Evolutionary conservation across 2,797 vertebrate genomes (phyloP).

Genomic region (Buphagus erythrorhynchus): DNA sequence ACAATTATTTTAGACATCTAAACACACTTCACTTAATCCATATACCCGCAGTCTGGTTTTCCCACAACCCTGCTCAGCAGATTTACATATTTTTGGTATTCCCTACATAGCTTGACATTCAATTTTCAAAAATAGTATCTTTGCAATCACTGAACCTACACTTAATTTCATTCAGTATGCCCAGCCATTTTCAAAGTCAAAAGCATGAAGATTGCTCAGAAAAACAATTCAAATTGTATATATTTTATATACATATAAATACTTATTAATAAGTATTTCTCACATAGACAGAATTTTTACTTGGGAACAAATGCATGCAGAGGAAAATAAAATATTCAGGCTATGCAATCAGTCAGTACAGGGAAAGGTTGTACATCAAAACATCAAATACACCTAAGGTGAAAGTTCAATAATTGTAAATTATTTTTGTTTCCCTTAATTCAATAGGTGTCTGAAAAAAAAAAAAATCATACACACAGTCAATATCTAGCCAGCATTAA

Average conservation of each 20-base stretch:
- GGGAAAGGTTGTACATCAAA: not conserved
- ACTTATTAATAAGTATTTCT: not conserved
- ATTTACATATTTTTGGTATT: not conserved
- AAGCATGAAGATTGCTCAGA: not conserved
- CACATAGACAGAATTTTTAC: not conserved
- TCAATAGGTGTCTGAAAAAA: not conserved
- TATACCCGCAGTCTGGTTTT: not conserved
- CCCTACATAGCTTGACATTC: not conserved
- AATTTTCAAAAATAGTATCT: constrained; percentile 6
- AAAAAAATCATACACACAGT: not conserved
- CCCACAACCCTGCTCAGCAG: not conserved
- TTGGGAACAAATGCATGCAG: not conserved
- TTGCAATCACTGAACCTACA: not conserved
- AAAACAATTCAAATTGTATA: not conserved
- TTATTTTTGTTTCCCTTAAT: not conserved
- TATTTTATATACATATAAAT: not conserved
- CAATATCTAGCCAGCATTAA: not conserved
- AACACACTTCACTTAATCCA: not conserved
- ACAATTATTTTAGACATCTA: constrained; percentile 21
- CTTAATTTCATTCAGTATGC: not conserved
- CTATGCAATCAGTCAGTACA: not conserved
- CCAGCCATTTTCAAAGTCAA: not conserved
- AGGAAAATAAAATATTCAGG: not conserved
- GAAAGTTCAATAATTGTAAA: not conserved
- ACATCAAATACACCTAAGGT: not conserved